These are phyloP conservation scores for Oreochromis niloticus DNA, from an alignment of 2,113 vertebrate species.

Conservation along the genomic window DNA sequence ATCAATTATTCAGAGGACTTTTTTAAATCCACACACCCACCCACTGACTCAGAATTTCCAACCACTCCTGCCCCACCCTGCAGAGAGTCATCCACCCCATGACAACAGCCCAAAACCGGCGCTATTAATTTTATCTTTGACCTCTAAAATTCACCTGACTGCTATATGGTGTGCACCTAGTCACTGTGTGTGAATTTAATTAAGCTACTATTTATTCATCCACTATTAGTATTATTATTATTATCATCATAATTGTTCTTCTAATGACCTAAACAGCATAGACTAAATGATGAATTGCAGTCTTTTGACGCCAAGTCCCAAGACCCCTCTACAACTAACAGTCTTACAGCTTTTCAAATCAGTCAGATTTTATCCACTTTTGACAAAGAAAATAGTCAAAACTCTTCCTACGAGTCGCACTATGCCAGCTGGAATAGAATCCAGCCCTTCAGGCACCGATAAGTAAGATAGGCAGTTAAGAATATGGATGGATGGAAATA, in stretches of 20 bases:
- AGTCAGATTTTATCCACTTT: background rate
- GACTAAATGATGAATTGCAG: background rate
- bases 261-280: background rate
- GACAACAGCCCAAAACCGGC: background rate
- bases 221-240: background rate
- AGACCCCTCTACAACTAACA: background rate
- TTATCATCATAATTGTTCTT: background rate
- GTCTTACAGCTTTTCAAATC: background rate
- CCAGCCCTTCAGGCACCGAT: background rate
- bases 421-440: background rate
- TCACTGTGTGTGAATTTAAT: background rate
- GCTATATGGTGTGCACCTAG: background rate
- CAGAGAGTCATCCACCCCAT: background rate
- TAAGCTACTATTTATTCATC: background rate
- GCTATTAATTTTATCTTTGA: background rate
- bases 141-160: background rate
- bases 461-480: background rate
- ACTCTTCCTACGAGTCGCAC: fast-evolving
- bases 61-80: background rate
- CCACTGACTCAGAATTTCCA: background rate
- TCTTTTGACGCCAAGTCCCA: background rate
- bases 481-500: background rate
- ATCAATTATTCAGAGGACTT: constrained; percentile 5
- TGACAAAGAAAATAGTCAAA: background rate
- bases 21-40: constrained; percentile 4